Conservation (phyloP, 2,113 vertebrate species). For the Macroglossus sobrinus region DNA sequence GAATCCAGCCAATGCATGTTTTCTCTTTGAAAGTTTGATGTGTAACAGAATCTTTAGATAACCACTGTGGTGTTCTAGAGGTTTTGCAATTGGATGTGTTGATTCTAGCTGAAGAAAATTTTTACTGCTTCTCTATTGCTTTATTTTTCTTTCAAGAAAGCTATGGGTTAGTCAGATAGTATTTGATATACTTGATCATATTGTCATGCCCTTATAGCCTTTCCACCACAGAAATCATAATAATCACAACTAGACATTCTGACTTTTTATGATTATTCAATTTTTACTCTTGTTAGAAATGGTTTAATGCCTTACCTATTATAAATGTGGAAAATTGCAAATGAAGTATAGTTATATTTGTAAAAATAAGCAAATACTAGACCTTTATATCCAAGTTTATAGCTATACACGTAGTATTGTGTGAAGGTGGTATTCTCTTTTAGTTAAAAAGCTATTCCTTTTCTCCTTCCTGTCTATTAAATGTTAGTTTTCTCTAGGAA, state of each 20-base stretch:
- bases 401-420: background rate
- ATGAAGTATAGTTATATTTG: slow-evolving; percentile 19
- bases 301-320: slow-evolving; percentile 14
- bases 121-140: slow-evolving; percentile 5
- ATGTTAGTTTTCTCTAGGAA: slow-evolving; percentile 5
- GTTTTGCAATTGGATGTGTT: background rate
- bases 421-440: background rate
- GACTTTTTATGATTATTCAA: slow-evolving; percentile 23
- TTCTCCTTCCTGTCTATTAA: slow-evolving; percentile 4
- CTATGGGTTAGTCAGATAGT: background rate
- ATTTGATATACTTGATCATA: background rate
- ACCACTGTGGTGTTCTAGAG: background rate
- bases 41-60: background rate
- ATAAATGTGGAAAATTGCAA: slow-evolving; percentile 54
- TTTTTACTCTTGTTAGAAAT: slow-evolving; percentile 14
- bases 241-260: background rate
- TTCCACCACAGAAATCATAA: background rate
- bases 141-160: slow-evolving; percentile 43
- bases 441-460: background rate
- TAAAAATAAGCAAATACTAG: slow-evolving; percentile 44
- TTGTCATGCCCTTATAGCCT: background rate
- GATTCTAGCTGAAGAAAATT: slow-evolving; percentile 14
- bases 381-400: background rate
- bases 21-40: slow-evolving; percentile 19
- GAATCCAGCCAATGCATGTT: background rate